phyloP scores from a whole-genome alignment of 2,113 vertebrate genomes.

The Syngnathus typhle region DNA sequence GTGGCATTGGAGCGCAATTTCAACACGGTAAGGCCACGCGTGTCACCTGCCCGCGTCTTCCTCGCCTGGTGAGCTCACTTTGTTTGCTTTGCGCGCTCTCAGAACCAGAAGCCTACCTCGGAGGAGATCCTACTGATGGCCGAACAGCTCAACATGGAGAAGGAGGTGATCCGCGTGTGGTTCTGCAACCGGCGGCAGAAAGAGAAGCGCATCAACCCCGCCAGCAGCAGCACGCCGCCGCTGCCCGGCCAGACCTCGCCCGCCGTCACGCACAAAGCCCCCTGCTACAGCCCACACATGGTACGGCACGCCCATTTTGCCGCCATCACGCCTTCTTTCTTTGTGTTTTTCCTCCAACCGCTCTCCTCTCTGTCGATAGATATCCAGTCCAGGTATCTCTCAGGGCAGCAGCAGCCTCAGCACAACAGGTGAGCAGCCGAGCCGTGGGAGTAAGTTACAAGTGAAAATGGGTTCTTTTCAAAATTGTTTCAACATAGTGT shows the following conservation, averaged over 20 bases:
- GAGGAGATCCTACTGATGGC: conserved; percentile 90
- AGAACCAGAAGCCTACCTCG: conserved; percentile 95
- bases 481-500: too few relatives aligned
- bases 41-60: neutral
- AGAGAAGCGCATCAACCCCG: conserved; percentile 89
- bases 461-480: neutral
- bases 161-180: conserved; percentile 92
- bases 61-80: neutral
- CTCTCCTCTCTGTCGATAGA: conserved; percentile 42
- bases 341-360: neutral
- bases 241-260: conserved; percentile 73
- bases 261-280: conserved; percentile 70
- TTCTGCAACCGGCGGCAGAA: conserved; percentile 93
- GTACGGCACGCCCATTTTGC: conserved; percentile 32
- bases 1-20: conserved; percentile 86
- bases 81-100: conserved; percentile 10
- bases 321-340: neutral
- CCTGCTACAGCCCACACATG: conserved; percentile 79
- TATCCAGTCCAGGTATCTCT: conserved; percentile 68
- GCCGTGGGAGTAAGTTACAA: neutral
- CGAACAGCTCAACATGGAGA: conserved; percentile 91
- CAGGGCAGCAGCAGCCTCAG: conserved; percentile 70
- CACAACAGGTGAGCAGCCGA: conserved; percentile 66
- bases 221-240: conserved; percentile 80
- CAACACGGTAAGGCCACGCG: conserved; percentile 64